Conservation (phyloP, 2,888 invertebrate genomes). For the Operophtera brumata region DNA sequence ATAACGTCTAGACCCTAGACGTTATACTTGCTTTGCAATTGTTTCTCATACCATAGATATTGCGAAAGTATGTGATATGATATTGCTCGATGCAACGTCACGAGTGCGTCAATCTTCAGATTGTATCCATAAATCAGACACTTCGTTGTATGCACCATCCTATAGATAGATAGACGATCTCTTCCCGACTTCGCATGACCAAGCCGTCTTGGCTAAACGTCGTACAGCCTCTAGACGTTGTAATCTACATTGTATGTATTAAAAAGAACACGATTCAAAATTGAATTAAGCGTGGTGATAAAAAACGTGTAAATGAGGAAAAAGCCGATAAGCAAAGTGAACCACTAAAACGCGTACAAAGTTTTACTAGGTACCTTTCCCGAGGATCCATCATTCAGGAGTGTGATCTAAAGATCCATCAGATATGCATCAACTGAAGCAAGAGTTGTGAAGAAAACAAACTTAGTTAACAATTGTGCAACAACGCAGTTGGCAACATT, state of each 20-base stretch:
- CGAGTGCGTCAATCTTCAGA: not conserved
- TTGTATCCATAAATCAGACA: constrained; percentile 3
- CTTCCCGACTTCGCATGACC: constrained; percentile 67
- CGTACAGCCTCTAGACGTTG: constrained; percentile 56
- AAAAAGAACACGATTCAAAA: constrained; percentile 2
- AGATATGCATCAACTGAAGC: not conserved
- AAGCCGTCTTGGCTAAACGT: constrained; percentile 61
- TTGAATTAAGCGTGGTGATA: constrained; percentile 3
- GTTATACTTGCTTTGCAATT: constrained; percentile 1
- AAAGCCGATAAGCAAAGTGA: not conserved
- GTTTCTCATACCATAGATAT: not conserved
- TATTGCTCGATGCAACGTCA: not conserved
- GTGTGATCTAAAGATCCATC: not conserved
- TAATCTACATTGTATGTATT: no score
- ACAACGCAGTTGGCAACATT: not conserved
- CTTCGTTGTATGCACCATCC: constrained; percentile 9
- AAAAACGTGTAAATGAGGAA: not conserved
- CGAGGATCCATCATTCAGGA: not conserved
- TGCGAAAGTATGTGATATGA: not conserved
- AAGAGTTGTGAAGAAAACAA: not conserved
- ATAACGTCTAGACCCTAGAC: no score
- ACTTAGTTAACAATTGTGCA: not conserved
- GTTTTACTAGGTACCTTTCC: not conserved
- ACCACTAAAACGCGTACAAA: not conserved
- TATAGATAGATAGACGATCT: constrained; percentile 22